Conservation (phyloP, 1,140 invertebrate genomes). For the Pseudomyrmex cubaensis region DNA sequence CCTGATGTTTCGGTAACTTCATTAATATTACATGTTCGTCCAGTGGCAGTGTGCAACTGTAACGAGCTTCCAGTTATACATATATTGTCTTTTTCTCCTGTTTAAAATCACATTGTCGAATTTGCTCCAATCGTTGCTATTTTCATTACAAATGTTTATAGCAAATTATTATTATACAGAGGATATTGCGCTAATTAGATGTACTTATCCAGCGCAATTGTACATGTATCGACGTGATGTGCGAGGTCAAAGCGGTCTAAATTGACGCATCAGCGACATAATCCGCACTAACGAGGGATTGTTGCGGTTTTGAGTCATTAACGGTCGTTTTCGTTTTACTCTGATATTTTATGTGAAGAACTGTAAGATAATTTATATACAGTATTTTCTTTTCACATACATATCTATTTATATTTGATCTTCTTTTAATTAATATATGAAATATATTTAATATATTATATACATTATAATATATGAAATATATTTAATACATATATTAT, state of each 20-base stretch:
- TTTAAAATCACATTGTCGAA: neutral
- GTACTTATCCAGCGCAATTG: conserved; percentile 36
- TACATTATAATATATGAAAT: too few relatives aligned
- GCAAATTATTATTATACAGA: neutral
- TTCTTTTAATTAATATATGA: neutral
- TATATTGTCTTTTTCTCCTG: neutral
- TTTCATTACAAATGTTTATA: neutral
- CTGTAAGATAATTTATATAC: neutral
- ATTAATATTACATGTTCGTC: conserved; percentile 9
- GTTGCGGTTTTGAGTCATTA: neutral
- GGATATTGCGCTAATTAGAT: conserved; percentile 38
- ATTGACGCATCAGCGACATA: conserved; percentile 24
- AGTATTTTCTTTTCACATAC: neutral
- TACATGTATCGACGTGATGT: conserved; percentile 21
- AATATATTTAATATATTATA: too few relatives aligned
- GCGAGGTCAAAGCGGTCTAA: conserved; percentile 38
- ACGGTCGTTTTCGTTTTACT: neutral
- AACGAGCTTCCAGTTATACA: neutral
- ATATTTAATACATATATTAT: too few relatives aligned
- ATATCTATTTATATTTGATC: neutral
- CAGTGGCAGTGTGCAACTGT: too few relatives aligned
- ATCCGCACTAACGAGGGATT: conserved; percentile 55
- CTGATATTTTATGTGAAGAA: neutral
- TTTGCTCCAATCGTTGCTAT: neutral
- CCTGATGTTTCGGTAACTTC: neutral